phyloP scores from a whole-genome alignment of 2,797 vertebrate species.

The Dermochelys coriacea region DNA sequence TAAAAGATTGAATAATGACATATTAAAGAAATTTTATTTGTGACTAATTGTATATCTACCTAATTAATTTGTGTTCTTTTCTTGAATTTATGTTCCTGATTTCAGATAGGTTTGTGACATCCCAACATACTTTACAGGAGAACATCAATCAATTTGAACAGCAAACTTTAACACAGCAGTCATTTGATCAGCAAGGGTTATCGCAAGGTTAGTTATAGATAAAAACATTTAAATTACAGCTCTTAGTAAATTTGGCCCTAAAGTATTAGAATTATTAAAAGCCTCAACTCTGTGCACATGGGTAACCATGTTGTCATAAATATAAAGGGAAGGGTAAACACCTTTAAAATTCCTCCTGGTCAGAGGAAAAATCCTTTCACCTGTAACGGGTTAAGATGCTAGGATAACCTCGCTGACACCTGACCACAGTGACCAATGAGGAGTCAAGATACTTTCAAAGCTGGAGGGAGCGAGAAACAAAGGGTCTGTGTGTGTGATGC shows the following conservation, averaged over 20 bases:
- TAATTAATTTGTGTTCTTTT: background rate
- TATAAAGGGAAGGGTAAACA: no score
- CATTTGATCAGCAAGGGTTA: constrained; percentile 92
- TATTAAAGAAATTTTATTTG: rapidly evolving
- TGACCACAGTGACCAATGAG: no score
- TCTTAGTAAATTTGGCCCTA: background rate
- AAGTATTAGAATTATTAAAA: background rate
- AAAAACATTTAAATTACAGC: background rate
- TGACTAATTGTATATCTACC: background rate
- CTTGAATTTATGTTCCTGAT: background rate
- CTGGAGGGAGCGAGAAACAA: no score
- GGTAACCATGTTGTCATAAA: no score
- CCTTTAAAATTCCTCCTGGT: no score
- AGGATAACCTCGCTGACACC: no score
- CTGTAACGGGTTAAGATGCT: no score
- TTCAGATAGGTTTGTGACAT: constrained; percentile 91
- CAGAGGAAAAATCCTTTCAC: no score
- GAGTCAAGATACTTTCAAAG: no score
- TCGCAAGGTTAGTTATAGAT: constrained; percentile 89
- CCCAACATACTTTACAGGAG: constrained; percentile 89
- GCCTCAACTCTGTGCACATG: background rate
- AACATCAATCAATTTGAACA: constrained; percentile 93
- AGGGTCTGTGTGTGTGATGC: no score
- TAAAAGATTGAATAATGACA: background rate
- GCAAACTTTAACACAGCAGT: constrained; percentile 86